Evolutionary conservation across 64 coral and sea anemone species (phyloP).

Genomic region (Platygyra sinensis): DNA sequence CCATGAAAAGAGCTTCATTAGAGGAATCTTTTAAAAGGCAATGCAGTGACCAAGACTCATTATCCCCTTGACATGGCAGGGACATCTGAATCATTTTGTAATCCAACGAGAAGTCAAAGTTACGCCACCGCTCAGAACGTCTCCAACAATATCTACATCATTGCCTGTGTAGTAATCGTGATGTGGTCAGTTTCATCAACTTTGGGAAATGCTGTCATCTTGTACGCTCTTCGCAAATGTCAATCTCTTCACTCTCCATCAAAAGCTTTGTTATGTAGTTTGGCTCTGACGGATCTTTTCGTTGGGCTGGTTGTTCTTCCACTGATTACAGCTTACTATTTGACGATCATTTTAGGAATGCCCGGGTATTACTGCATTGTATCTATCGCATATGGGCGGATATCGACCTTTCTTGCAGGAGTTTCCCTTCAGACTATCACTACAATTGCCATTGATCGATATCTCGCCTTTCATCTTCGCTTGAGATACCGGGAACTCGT

Average conservation of each 20-base stretch:
- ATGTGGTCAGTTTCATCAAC: not conserved
- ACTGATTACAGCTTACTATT: not conserved
- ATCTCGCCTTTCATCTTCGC: conserved; percentile 1
- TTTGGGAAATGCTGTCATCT: not conserved
- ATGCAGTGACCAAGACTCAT: no score
- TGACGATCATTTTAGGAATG: not conserved
- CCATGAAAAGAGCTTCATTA: no score
- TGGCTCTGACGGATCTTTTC: not conserved
- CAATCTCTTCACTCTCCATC: not conserved
- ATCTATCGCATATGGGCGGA: not conserved
- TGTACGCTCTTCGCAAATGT: not conserved
- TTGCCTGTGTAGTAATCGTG: not conserved
- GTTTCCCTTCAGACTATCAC: not conserved
- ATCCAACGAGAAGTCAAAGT: not conserved
- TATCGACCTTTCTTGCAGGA: not conserved
- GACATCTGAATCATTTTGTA: not conserved
- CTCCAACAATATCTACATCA: conserved; percentile 2
- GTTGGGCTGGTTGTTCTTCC: conserved; percentile 6
- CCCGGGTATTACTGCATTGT: not conserved
- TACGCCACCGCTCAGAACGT: not conserved
- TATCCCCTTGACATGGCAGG: not conserved
- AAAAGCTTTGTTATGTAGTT: not conserved
- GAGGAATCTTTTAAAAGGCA: no score
- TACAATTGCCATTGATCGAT: conserved; percentile 2
- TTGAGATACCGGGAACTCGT: conserved; percentile 7